Percentiles rank a stretch among this genome's conserved stretches.
These are phyloP conservation scores for Pseudobourletiella spinata DNA, from an alignment of 1,140 invertebrate genomes.

Conservation along the genomic window DNA sequence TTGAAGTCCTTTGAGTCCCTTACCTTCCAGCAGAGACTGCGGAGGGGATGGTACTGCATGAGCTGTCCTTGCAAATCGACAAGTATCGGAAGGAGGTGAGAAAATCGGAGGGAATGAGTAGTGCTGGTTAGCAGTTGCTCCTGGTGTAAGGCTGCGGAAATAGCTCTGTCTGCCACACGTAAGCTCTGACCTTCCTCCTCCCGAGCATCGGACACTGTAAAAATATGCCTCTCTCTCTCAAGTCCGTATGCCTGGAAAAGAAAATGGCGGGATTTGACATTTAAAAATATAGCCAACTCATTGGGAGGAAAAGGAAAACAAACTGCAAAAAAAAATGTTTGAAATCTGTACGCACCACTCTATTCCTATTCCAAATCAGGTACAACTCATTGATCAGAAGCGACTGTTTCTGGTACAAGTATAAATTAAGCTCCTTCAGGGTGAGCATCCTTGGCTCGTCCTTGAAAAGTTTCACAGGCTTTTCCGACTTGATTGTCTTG, in stretches of 20 bases:
- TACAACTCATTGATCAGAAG: slow-evolving; percentile 28
- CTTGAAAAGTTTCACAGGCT: not conserved
- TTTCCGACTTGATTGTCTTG: not conserved
- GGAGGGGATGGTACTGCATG: slow-evolving; percentile 18
- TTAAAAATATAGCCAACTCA: no score
- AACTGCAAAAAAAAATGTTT: no score
- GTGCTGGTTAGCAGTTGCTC: not conserved
- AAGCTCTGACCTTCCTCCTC: slow-evolving; percentile 9
- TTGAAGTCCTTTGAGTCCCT: not conserved
- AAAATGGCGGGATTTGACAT: no score
- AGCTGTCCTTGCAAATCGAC: slow-evolving; percentile 13
- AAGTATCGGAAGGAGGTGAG: slow-evolving; percentile 8
- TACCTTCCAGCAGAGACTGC: slow-evolving; percentile 24
- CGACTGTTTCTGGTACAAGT: slow-evolving; percentile 27
- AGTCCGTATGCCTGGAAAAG: not conserved
- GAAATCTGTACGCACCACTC: slow-evolving; percentile 18
- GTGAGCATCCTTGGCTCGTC: not conserved
- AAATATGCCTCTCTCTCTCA: not conserved
- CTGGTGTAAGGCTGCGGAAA: not conserved
- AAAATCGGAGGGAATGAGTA: slow-evolving; percentile 8
- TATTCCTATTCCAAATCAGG: slow-evolving; percentile 27
- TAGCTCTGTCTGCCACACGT: slow-evolving; percentile 18
- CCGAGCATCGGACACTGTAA: not conserved
- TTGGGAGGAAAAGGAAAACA: no score
- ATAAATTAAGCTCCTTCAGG: slow-evolving; percentile 21